A percentile compares a stretch with the other conserved stretches of the same genome.
Conservation (phyloP, 2,797 vertebrate genomes). For the Mergus octosetaceus region DNA sequence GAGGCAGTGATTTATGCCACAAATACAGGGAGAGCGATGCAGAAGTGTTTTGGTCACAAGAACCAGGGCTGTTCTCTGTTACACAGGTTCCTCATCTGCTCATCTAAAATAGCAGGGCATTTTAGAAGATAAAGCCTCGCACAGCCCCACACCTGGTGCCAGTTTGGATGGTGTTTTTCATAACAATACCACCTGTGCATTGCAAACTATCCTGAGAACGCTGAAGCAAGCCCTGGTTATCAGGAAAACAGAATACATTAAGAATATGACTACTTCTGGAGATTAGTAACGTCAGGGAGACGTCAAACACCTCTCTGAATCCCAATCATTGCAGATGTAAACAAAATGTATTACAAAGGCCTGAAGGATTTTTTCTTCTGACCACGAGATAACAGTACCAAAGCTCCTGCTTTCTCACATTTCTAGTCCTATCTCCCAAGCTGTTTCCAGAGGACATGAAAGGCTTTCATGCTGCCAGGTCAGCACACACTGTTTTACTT, state of each 20-base stretch:
- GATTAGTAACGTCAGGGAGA: neutral
- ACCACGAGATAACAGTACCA: neutral
- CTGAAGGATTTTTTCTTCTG: neutral
- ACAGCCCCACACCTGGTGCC: neutral
- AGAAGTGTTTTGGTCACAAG: neutral
- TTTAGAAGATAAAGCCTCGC: neutral
- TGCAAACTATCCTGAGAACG: neutral
- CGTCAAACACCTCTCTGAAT: neutral
- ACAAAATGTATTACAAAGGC: neutral
- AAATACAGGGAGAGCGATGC: neutral
- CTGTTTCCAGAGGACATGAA: neutral
- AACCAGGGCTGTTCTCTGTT: neutral
- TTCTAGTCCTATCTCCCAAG: neutral
- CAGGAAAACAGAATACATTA: neutral
- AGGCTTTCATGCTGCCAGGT: neutral
- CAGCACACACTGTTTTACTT: neutral
- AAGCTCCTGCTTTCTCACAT: neutral
- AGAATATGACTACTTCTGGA: neutral
- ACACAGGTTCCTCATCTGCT: neutral
- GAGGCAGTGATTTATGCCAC: neutral
- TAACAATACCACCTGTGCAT: neutral
- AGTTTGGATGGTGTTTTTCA: neutral
- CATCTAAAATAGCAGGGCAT: neutral
- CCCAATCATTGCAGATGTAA: neutral
- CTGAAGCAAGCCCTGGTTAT: neutral